Evolutionary conservation across 2,797 vertebrate genomes (phyloP).

Genomic region (Danio albolineatus): DNA sequence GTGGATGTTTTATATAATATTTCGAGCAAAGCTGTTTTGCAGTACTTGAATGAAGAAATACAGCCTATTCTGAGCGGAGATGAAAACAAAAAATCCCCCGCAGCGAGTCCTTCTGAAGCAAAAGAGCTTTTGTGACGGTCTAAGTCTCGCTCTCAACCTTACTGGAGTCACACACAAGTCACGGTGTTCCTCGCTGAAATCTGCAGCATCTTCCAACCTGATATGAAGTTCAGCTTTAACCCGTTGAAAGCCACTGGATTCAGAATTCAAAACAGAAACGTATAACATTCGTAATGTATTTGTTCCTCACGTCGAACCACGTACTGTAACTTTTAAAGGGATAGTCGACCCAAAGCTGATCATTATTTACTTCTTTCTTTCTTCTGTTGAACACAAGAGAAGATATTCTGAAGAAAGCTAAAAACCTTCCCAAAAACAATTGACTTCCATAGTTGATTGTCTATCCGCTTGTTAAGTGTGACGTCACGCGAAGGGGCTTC

Average conservation of each 20-base stretch:
- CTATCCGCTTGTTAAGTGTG: too few relatives aligned
- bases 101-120: conserved; percentile 68
- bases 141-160: conserved; percentile 66
- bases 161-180: conserved; percentile 76
- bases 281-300: too few relatives aligned
- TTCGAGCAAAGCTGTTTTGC: conserved; percentile 79
- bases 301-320: neutral
- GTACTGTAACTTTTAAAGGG: neutral
- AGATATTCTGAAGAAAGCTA: too few relatives aligned
- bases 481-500: too few relatives aligned
- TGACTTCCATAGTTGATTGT: too few relatives aligned
- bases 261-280: too few relatives aligned
- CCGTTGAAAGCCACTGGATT: neutral
- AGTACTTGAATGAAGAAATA: conserved; percentile 85
- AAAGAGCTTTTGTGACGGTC: conserved; percentile 69
- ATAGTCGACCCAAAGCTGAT: neutral
- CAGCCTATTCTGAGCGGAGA: conserved; percentile 77
- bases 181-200: conserved; percentile 71
- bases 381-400: too few relatives aligned
- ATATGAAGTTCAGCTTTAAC: conserved; percentile 64
- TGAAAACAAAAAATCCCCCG: conserved; percentile 65
- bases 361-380: neutral
- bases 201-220: conserved; percentile 67
- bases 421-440: too few relatives aligned
- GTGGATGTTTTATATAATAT: conserved; percentile 72